Base-by-base conservation (phyloP, 1,140 invertebrate genomes). In the Platyura marginata region DNA sequence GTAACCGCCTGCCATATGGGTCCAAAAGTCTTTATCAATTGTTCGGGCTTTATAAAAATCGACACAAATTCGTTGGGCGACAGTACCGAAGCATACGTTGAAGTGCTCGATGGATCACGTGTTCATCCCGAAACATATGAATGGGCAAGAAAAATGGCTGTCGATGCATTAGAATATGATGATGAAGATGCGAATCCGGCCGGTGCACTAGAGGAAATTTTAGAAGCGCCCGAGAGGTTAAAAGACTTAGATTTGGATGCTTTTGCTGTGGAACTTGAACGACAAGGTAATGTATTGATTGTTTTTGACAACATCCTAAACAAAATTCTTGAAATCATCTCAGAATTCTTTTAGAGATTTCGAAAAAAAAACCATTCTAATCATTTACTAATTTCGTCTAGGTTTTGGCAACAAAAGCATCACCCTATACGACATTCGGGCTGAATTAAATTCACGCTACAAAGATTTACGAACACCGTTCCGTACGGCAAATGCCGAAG, bases 61-160 rank as follows among this genome's bases (percentile, higher is more conserved):
- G 94, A 99, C 49, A 96, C 93, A 0, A 89, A 84, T 51, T 85
- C 87, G 47, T 61, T 97, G 16, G 89, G 89, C 11, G 91, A 97
- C 55, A 83, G 87, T 56, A 93, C 89, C 0, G 89, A 95, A 53
- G 79, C 84, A 0, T 93, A 94, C 52, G 86, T 95, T 1, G 92
- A 98, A 70, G 90, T 98, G 0, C 63, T 99, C 3, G 96, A 99
- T 59, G 92, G 92, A 0, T 96, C 96, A 0, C 70, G 96, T 47
- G 92, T 99, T 1, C 96, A 99, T 68, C 95, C 95, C 0, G 96
- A 99, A 65, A 93, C 91, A 0, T 99, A 98, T 53, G 95, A 98
- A 60, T 98, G 94, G 94, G 96, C 96, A 0, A 66, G 93, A 18
- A 99, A 99, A 68, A 99, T 99, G 94, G 96, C 95, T 3, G 91